Evolutionary conservation across 2,888 invertebrate species (phyloP).

Genomic region (Maniola hyperantus): DNA sequence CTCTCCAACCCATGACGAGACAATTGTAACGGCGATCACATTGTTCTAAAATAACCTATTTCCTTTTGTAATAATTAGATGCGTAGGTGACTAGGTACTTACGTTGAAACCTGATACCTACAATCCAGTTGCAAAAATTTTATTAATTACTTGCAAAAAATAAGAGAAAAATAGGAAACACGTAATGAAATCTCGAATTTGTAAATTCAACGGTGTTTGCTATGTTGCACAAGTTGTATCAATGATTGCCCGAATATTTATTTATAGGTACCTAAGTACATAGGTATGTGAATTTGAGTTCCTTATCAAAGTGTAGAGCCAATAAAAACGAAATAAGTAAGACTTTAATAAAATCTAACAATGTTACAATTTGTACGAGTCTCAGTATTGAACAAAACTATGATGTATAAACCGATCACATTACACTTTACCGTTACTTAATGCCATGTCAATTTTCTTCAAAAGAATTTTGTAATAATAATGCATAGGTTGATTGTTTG

Average conservation of each 20-base stretch:
- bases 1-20: constrained; percentile 70
- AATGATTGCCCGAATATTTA: too few species aligned
- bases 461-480: constrained; percentile 83
- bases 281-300: too few species aligned
- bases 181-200: too few species aligned
- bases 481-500: constrained; percentile 84
- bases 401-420: constrained; percentile 19
- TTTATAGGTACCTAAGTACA: too few species aligned
- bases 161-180: too few species aligned
- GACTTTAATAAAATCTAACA: constrained; percentile 13
- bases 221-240: too few species aligned
- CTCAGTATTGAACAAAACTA: constrained; percentile 7
- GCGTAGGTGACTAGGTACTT: not conserved
- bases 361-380: constrained; percentile 17
- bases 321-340: not conserved
- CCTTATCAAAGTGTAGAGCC: too few species aligned
- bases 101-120: too few species aligned
- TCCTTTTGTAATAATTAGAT: constrained; percentile 48
- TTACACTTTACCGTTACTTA: constrained; percentile 61
- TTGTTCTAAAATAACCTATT: constrained; percentile 70
- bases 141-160: too few species aligned
- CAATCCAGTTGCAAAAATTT: too few species aligned
- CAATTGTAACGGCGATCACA: constrained; percentile 61
- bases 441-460: constrained; percentile 71
- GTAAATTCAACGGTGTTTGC: too few species aligned